Evolutionary conservation across 2,888 invertebrate genomes (phyloP).

Genomic region (Boloria selene): DNA sequence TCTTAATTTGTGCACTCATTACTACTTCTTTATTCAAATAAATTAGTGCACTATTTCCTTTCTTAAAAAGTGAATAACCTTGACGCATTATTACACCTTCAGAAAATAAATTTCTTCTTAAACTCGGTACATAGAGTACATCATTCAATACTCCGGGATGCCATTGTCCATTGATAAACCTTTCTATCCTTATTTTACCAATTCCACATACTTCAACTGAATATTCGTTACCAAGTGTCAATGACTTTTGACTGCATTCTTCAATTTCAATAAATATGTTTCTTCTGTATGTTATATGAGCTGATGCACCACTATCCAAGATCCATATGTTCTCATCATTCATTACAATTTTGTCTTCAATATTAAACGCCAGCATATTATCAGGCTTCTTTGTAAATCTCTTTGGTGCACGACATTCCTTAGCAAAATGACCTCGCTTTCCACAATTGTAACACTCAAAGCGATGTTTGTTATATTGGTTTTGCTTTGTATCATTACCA

Average conservation of each 20-base stretch:
- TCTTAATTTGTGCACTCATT: conserved; percentile 31
- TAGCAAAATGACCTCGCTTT: conserved; percentile 44
- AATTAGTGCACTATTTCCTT: conserved; percentile 26
- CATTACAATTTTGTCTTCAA: no score
- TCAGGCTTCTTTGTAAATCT: conserved; percentile 27
- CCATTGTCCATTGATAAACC: conserved; percentile 44
- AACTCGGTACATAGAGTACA: conserved; percentile 38
- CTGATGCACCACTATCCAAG: no score
- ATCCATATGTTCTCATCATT: no score
- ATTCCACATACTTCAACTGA: conserved; percentile 31
- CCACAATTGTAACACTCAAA: conserved; percentile 46
- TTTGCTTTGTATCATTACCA: neutral
- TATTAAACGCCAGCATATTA: conserved; percentile 30
- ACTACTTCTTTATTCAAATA: conserved; percentile 29
- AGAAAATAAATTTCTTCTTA: conserved; percentile 36
- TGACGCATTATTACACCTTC: conserved; percentile 30
- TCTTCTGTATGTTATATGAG: no score
- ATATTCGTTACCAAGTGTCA: no score
- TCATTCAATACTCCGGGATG: conserved; percentile 31
- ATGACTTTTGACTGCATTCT: no score
- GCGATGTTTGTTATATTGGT: conserved; percentile 32
- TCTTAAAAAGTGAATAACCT: conserved; percentile 13
- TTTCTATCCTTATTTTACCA: neutral
- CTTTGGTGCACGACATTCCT: conserved; percentile 42
- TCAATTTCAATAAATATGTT: no score